phyloP scores from a whole-genome alignment of 2,888 invertebrate genomes.

The Oligia strigilis region DNA sequence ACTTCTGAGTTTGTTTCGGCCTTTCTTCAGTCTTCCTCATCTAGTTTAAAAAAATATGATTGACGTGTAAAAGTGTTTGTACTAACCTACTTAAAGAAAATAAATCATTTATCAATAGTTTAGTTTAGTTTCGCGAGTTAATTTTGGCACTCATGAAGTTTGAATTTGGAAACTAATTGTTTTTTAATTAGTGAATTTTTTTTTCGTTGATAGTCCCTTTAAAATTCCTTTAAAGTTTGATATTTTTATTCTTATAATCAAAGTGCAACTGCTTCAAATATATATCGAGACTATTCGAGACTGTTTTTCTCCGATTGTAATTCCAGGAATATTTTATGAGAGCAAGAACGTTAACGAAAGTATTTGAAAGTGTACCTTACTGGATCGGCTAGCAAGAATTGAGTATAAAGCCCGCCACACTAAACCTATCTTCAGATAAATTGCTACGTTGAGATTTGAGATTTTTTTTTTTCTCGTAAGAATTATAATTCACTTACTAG shows the following conservation, averaged over 20 bases:
- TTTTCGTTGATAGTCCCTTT: background rate
- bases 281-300: background rate
- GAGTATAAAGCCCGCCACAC: background rate
- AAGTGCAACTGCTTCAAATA: background rate
- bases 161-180: background rate
- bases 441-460: background rate
- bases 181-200: background rate
- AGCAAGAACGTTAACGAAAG: background rate
- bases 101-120: background rate
- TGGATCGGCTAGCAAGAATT: background rate
- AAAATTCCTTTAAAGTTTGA: background rate
- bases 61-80: too few relatives aligned
- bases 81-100: too few relatives aligned
- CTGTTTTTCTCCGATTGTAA: background rate
- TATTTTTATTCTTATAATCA: background rate
- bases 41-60: too few relatives aligned
- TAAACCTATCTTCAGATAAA: constrained; percentile 1
- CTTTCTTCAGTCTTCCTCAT: too few relatives aligned
- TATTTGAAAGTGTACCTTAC: background rate
- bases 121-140: background rate
- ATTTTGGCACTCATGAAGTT: background rate
- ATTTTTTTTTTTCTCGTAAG: background rate
- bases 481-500: background rate
- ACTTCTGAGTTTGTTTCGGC: too few relatives aligned
- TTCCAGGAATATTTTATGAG: background rate